Conservation (phyloP, 2,797 vertebrate species). For the Sebastes baramenuke region DNA sequence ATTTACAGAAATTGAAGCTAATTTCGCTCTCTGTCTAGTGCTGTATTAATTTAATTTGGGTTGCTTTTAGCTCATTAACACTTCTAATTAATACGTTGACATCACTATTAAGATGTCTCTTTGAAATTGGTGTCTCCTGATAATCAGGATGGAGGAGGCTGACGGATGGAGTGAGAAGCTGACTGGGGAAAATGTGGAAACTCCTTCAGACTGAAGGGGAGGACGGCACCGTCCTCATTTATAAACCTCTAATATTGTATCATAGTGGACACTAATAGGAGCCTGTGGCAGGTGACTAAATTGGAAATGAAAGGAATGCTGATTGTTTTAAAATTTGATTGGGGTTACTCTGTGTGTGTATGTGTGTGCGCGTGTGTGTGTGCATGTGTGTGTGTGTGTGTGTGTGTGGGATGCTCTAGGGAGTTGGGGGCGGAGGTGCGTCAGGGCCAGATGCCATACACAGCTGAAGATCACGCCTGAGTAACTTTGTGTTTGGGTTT, state of each 20-base stretch:
- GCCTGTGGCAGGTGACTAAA: conserved; percentile 83
- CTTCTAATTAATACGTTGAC: conserved; percentile 99
- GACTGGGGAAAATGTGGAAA: conserved; percentile 83
- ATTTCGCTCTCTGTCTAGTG: conserved; percentile 99
- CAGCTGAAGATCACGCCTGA: conserved; percentile 87
- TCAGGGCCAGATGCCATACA: conserved; percentile 86
- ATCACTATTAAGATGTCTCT: conserved; percentile 99
- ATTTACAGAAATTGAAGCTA: conserved; percentile 99
- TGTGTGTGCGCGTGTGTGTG: background rate
- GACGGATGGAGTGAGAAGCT: conserved; percentile 92
- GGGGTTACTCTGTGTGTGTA: conserved; percentile 47
- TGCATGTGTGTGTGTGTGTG: conserved; percentile 1
- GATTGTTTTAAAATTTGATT: conserved; percentile 87
- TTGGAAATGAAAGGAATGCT: conserved; percentile 86
- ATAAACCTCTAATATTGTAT: conserved; percentile 77
- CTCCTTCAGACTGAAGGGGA: conserved; percentile 71
- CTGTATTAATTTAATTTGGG: conserved; percentile 99
- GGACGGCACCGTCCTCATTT: conserved; percentile 69
- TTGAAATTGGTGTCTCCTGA: conserved; percentile 99
- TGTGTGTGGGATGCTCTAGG: conserved; percentile 44
- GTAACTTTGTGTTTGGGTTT: conserved; percentile 86
- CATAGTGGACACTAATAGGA: conserved; percentile 83
- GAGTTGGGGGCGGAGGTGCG: conserved; percentile 76
- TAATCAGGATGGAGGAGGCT: conserved; percentile 99
- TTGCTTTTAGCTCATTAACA: conserved; percentile 99